Conservation (phyloP, 2,888 invertebrate species). For the Tinea trinotella region DNA sequence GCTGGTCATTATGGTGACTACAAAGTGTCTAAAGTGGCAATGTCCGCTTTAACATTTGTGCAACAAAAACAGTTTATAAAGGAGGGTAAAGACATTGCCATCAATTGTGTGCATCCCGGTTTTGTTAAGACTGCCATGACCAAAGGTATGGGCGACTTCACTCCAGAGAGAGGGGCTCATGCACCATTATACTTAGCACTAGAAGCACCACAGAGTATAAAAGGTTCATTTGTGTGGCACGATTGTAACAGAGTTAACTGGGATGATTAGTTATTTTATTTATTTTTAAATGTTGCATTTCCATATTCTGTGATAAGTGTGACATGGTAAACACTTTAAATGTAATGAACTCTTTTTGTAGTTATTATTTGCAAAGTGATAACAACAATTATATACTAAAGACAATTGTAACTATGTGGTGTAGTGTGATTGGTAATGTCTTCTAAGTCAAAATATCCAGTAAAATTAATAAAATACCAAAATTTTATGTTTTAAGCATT, state of each 20-base stretch:
- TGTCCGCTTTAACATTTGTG: slow-evolving; percentile 63
- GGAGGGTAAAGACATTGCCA: slow-evolving; percentile 60
- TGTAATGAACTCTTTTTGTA: slow-evolving; percentile 20
- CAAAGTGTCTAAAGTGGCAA: slow-evolving; percentile 64
- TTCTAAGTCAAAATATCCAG: not conserved
- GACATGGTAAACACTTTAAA: slow-evolving; percentile 54
- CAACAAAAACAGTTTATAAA: slow-evolving; percentile 59
- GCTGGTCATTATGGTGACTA: slow-evolving; percentile 63
- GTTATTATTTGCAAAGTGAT: slow-evolving; percentile 1
- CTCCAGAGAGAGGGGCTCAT: slow-evolving; percentile 54
- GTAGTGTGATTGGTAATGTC: not conserved
- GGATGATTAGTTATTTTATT: slow-evolving; percentile 53
- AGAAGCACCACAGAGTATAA: slow-evolving; percentile 57
- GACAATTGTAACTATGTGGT: slow-evolving; percentile 4
- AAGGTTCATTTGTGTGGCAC: slow-evolving; percentile 64
- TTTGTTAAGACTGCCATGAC: slow-evolving; percentile 68
- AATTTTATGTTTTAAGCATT: not conserved
- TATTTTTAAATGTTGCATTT: slow-evolving; percentile 34
- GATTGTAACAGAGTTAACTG: slow-evolving; percentile 65
- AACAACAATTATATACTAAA: not conserved
- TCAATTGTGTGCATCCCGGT: slow-evolving; percentile 66
- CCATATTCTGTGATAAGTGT: slow-evolving; percentile 65
- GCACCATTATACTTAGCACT: slow-evolving; percentile 58
- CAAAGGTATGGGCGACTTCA: slow-evolving; percentile 62
- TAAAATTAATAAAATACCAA: slow-evolving; percentile 1